Evolutionary conservation across 2,113 vertebrate genomes (phyloP), one percentile per base, ranked within the genome.

Genomic region (Garra rufa): DNA sequence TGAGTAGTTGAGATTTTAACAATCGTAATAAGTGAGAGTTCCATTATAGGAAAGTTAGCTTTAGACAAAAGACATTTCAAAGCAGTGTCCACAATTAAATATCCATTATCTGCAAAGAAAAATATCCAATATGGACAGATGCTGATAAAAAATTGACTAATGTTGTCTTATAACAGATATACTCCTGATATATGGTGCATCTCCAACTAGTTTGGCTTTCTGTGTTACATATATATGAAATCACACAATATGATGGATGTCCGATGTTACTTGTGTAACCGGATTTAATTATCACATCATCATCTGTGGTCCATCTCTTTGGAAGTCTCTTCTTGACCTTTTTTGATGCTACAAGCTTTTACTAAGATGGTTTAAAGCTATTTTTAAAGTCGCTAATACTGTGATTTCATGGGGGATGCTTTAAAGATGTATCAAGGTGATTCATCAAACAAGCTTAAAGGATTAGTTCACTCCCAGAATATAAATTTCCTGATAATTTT

Each of bases 371-470:
- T 69, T 41, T 69, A 59, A 24, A 38, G 50, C 75, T 79, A 14
- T 55, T 52, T 76, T 76, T 57, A 21, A 44, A 63, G 8, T 61
- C 38, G 10, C 61, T 28, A 43, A 44, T 59, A 44, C 38, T 63
- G 76, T 79, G 52, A 78, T 78, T 38, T 61, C 6, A 14, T 15
- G 30, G 26, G 10, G 57, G 52, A 38, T n/a, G 28, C 50, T 38
- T 55, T 10, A 79, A 78, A 78, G 30, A 61, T 24, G 30, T 21
- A 69, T 73, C 43, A 26, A 73, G 70, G 30, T 24, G 74, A 77
- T 77, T 55, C 38, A 63, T 46, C 13, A 26, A 28, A 79, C 24
- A n/a, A 77, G 8, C 75, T 55, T 24, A 38, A 63, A 34, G 34
- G 34, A 34, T 34, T 34, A 34, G 34, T 34, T 34, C 34, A 34